Evolutionary conservation across 1,140 invertebrate genomes (phyloP), one percentile per base, ranked within the genome.

Genomic region (Agrilus planipennis): DNA sequence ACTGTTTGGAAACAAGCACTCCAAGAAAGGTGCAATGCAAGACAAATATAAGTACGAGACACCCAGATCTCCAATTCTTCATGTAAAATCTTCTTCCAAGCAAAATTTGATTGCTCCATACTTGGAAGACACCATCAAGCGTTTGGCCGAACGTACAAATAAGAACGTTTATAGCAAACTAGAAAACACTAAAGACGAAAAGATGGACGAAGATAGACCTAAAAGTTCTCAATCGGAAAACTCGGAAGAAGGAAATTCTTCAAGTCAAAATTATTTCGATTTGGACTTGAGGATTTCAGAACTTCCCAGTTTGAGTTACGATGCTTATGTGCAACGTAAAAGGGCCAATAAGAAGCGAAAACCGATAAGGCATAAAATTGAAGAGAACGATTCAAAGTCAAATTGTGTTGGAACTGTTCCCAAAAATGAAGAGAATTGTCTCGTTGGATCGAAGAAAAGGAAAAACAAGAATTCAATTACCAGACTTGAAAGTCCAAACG

Each of bases 231-330:
- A 39, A 21, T 55, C 53, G 7, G 55, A 52, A 41, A 45, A 39
- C 10, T 56, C 55, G 2, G 39, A 44, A 3, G 35, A 47, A 4
- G 34, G 30, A 18, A 42, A 46, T 31, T 27, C 35, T 36, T 55
- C 39, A 34, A 57, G 39, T 31, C 64, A 65, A 39, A 61, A 64
- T 41, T 77, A 83, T 53, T 86, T 92, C 58, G 84, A 92, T 67
- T 65, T 92, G 43, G 84, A 90, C 53, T 79, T 83, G 49, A 84
- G 85, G 63, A 90, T 90, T 39, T 77, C 77, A 54, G 81, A 82
- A 10, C 64, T 92, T 47, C 85, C 85, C 32, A 80, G 80, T 21
- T 70, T 86, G 29, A 83, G 77, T 57, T 64, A 86, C 47, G 83
- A 87, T 57, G 77, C 80, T 45, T 88, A 84, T 62, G 72, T 81